phyloP scores from a whole-genome alignment of 2,797 vertebrate genomes.

The Anabas testudineus region DNA sequence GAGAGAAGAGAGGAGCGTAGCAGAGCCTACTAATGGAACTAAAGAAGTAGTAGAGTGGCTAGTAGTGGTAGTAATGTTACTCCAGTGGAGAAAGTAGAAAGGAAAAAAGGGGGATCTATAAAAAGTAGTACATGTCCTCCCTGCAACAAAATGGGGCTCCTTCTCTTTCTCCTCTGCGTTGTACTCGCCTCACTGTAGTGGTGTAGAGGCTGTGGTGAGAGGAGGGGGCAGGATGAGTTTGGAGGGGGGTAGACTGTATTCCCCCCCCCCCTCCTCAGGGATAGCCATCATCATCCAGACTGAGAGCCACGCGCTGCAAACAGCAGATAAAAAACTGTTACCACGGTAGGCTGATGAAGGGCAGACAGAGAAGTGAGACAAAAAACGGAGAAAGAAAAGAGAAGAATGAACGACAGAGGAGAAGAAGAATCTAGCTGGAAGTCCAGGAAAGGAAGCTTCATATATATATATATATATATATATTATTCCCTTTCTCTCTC shows the following conservation, averaged over 20 bases:
- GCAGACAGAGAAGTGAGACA: slow-evolving; percentile 5
- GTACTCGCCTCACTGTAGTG: slow-evolving; percentile 72
- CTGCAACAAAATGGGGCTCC: slow-evolving; percentile 58
- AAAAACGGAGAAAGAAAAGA: neutral
- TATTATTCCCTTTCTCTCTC: slow-evolving; percentile 17
- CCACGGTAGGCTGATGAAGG: slow-evolving; percentile 48
- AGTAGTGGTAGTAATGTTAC: slow-evolving; percentile 76
- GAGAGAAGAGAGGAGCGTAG: slow-evolving; percentile 60
- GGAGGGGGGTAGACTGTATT: slow-evolving; percentile 51
- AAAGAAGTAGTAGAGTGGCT: slow-evolving; percentile 55
- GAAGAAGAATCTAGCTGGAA: slow-evolving; percentile 7
- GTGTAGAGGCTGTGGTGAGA: slow-evolving; percentile 68
- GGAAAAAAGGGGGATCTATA: slow-evolving; percentile 29
- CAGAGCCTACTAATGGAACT: slow-evolving; percentile 60
- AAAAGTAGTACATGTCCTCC: slow-evolving; percentile 56
- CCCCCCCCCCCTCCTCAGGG: slow-evolving; percentile 87
- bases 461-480: no score
- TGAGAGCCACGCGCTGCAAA: slow-evolving; percentile 96
- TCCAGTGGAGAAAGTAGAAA: slow-evolving; percentile 48
- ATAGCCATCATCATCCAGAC: slow-evolving; percentile 96
- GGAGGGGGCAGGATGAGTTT: slow-evolving; percentile 58
- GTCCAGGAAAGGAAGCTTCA: slow-evolving; percentile 28
- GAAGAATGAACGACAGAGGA: slow-evolving; percentile 9
- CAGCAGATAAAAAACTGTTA: slow-evolving; percentile 84
- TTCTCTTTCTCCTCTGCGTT: slow-evolving; percentile 71